Conservation (phyloP, 2,113 vertebrate genomes). For the Hepsetus odoe region DNA sequence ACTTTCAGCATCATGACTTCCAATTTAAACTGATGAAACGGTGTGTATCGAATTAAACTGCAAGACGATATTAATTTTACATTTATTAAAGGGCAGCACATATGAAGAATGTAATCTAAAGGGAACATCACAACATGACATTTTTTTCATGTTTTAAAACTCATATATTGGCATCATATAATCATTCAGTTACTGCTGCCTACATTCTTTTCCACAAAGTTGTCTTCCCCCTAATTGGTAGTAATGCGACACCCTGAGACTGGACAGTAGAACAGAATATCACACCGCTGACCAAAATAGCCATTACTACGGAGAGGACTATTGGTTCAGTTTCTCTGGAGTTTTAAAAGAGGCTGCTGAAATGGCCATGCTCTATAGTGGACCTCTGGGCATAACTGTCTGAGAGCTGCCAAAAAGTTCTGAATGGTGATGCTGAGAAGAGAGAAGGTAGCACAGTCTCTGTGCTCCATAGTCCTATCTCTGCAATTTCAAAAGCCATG, state of each 20-base stretch:
- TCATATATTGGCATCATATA: no score
- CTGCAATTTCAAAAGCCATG: no score
- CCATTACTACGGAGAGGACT: not conserved
- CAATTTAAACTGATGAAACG: no score
- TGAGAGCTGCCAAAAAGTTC: not conserved
- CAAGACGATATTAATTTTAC: no score
- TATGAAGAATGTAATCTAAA: no score
- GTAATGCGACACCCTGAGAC: slow-evolving; percentile 1
- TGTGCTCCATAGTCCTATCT: no score
- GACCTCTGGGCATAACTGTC: not conserved
- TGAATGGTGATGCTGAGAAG: not conserved
- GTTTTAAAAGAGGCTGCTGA: not conserved
- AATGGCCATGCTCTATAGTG: not conserved
- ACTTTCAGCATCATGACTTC: no score
- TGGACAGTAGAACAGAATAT: not conserved
- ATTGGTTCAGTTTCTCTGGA: not conserved
- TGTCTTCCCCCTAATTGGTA: slow-evolving; percentile 13
- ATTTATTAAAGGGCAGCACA: no score
- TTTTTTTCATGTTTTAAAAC: not conserved
- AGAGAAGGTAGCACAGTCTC: not conserved
- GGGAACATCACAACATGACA: not conserved
- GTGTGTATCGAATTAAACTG: no score
- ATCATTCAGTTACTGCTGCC: not conserved
- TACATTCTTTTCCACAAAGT: not conserved
- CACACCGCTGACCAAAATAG: not conserved